Evolutionary conservation across 2,113 vertebrate genomes (phyloP), one percentile per base, ranked within the genome.

Genomic region (Mustela nigripes): DNA sequence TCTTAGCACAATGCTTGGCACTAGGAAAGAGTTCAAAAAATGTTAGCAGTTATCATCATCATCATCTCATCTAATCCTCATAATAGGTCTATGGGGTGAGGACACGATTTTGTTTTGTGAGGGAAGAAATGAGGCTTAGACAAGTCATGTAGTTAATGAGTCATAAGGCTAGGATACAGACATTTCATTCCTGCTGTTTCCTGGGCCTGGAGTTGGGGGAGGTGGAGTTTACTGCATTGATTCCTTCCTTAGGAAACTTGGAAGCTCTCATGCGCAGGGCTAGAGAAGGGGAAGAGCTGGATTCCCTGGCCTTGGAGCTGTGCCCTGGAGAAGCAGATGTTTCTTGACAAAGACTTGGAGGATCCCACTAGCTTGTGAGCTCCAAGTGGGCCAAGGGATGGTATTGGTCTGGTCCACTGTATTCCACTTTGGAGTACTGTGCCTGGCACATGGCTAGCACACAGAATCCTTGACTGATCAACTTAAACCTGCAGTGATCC

Each of bases 1-100:
- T 76, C 62, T 69, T 74, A 78, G 63, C 74, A 74, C 11, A 74
- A 65, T 50, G 12, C n/a, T 73, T 76, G 67, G 83, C 36, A 28
- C 76, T 39, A 26, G 85, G 21, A 87, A 89, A 83, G 71, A 71
- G 63, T 79, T 94, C 28, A 84, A 53, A 63, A 95, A 74, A 62
- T 26, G 39, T 74, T 73, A 36, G 53, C 45, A 79, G 19, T 95
- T n/a, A 89, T 48, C 63, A 85, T 62, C 53, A 24, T 74, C 31
- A 76, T 81, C 74, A 31, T 79, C 85, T 58, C 50, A 50, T 82
- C 56, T 39, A 94, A 93, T 73, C 69, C 42, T 83, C 56, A 24
- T 53, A 86, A 50, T 19, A 74, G 33, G 26, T 8, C 53, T 89
- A 22, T 26, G 88, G 76, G 67, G 48, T 71, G 31, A 24, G 42